Evolutionary conservation across 2,113 vertebrate species (phyloP), one percentile per base, ranked within the genome.

Genomic region (Cacatua alba): DNA sequence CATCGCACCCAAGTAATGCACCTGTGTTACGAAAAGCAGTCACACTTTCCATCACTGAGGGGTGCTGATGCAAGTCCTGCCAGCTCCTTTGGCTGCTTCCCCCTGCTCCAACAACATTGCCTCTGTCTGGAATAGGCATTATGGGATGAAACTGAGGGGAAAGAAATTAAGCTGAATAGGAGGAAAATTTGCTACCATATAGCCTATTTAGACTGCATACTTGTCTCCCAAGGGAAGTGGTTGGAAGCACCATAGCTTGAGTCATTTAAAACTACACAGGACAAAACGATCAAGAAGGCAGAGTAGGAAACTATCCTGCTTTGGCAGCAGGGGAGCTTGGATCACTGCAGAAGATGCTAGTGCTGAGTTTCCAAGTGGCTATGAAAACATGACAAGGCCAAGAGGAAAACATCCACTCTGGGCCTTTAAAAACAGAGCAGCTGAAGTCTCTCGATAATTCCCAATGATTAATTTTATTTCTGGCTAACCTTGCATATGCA

Each of bases 111-210:
- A 17, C 76, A 91, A 25, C 80, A 57, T 11, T 55, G 35, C 71
- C 71, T 95, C 76, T 90, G 93, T 52, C 94, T 92, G 96, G 67
- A 82, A 74, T 49, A 78, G 51, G 69, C 63, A 86, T 76, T 95
- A 92, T 0, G 8, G 76, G 91, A 94, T 84, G 81, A 49, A 86
- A 92, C 17, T 2, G 5, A 88, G 72, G 92, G 92, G 86, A 96
- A 68, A 39, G 49, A 93, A 93, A 92, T 81, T 49, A 55, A 77
- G 91, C 94, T 95, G 94, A 95, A 84, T 13, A 52, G 11, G n/a
- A 75, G 95, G 96, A 97, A 96, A 95, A 92, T 69, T 65, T 97
- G 90, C 93, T 88, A 92, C 93, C 82, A 70, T 52, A 23, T 65
- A 90, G 44, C 76, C 64, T 78, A 60, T 91, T 90, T 59, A 90